Evolutionary conservation across 64 coral and sea anemone genomes (phyloP).

Genomic region (Anthopleura sola): DNA sequence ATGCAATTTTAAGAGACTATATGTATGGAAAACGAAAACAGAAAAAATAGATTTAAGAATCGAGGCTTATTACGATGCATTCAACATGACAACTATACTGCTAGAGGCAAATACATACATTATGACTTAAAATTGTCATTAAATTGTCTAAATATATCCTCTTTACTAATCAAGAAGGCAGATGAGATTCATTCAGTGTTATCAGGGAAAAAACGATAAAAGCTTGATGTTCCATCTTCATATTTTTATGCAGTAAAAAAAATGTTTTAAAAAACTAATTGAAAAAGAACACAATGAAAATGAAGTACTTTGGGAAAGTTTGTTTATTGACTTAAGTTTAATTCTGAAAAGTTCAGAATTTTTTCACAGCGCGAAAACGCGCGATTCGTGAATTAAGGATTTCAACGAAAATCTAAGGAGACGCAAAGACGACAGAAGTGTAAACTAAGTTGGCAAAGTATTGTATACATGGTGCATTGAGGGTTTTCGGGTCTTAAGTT

Average conservation of each 20-base stretch:
- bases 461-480: not conserved
- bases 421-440: not conserved
- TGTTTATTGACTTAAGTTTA: not conserved
- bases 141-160: slow-evolving; percentile 13
- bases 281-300: not conserved
- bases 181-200: slow-evolving; percentile 6
- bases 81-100: not conserved
- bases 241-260: too few species aligned
- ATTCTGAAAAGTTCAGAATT: not conserved
- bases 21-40: slow-evolving; percentile 6
- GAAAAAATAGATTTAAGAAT: not conserved
- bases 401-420: not conserved
- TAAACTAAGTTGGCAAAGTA: not conserved
- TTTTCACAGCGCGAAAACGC: not conserved
- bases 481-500: not conserved
- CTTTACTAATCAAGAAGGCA: slow-evolving; percentile 1
- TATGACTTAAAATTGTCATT: slow-evolving; percentile 9
- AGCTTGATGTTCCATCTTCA: not conserved
- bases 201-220: not conserved
- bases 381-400: not conserved
- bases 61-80: slow-evolving; percentile 8
- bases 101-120: slow-evolving; percentile 11
- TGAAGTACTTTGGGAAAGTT: not conserved
- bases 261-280: not conserved
- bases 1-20: not conserved